Base-by-base conservation (phyloP, 2,797 vertebrate genomes). In the Lagodon rhomboides region DNA sequence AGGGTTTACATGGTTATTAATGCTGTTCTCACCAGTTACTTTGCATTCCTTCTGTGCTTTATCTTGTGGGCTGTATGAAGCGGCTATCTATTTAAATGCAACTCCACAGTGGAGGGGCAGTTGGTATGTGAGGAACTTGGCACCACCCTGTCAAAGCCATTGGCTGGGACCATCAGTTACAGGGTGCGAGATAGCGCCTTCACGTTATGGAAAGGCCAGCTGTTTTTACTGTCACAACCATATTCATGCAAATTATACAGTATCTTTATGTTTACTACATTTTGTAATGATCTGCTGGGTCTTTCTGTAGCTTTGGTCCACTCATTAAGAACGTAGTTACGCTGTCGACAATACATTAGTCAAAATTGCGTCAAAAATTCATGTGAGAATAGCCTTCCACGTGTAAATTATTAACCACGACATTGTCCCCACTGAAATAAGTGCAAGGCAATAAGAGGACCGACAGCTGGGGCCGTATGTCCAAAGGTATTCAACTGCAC, bases 101-200 rank as follows among this genome's bases (percentile, higher is more conserved):
- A 43, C 9, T 23, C 1, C 16, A 0, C 38, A n/a, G 58, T 44
- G 70, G 65, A 61, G 60, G 56, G 65, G 11, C 61, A 66, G 62
- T 17, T 84, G 85, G 76, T 60, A 90, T 87, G 69, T 63, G 50
- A 84, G 68, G 80, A 82, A 88, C 83, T 79, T 85, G 58, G 23
- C 85, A 75, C 64, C 73, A 80, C 63, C 82, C 77, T 77, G 75
- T 54, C 68, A 61, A 74, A 74, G 27, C 17, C 74, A 64, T 58
- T n/a, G 27, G 30, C 34, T 16, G 6, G 49, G 55, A 64, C 46
- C 58, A 46, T 53, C 47, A 18, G 54, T 11, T 7, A 18, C 25
- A 12, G 53, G 47, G 18, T 62, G 67, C 49, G n/a, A 67, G 27
- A 70, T 53, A 27, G 50, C 30, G 1, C 8, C 8, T 16, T 53